Evolutionary conservation across 2,888 invertebrate genomes (phyloP), one percentile per base, ranked within the genome.

Genomic region (Epinotia brunnichana): DNA sequence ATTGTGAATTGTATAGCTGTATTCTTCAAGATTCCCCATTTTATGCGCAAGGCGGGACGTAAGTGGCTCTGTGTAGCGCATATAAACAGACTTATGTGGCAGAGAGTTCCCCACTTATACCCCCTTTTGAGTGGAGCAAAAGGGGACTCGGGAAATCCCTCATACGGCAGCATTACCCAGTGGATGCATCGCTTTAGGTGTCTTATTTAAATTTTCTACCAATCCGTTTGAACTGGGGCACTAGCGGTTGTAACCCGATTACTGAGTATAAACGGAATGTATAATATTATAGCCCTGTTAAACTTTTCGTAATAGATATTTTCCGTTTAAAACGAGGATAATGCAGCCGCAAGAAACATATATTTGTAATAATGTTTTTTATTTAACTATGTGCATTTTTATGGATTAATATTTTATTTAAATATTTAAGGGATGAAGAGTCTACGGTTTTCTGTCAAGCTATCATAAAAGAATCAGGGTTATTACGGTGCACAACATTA

Each of bases 11-110:
- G n/a, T n/a, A 35, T 35, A 48, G n/a, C 48, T 21, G 71, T 71
- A 74, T 74, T 77, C 73, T 75, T 76, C 74, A 70, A 83, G 82
- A 87, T 86, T 85, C 85, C 82, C 86, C 86, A 87, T 88, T 89
- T 84, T 82, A 82, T 80, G 85, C 84, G 82, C 80, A 81, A 82
- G 84, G 84, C 82, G 85, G 80, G 78, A 74, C 76, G 81, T 86
- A 87, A 90, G 89, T 89, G 88, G 86, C 84, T 84, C 83, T 84
- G 87, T 86, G 85, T 15, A 19, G n/a, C 11, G 24, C 56, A 0
- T 11, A 3, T n/a, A 41, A 66, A 41, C 54, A 10, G 39, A 19
- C 54, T 41, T 56, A 66, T 56, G 54, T 24, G 66, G 2, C 41
- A 41, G 24, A 61, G n/a, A 4, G n/a, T 7, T 54, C n/a, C 24